Conservation (phyloP, 2,113 vertebrate species). For the Clarias batrachus region DNA sequence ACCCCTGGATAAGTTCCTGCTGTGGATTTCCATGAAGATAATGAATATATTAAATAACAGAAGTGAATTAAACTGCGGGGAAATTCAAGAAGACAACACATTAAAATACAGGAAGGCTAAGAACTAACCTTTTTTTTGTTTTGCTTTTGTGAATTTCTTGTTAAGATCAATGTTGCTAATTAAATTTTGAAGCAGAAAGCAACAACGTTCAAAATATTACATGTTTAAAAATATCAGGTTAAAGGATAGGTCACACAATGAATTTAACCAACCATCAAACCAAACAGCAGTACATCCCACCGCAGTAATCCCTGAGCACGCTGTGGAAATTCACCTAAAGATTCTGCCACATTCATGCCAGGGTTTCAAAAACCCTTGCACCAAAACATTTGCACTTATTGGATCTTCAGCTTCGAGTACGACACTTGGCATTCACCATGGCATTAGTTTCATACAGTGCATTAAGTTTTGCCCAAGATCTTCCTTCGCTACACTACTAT, state of each 20-base stretch:
- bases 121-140: not conserved
- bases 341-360: not conserved
- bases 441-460: too few species aligned
- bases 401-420: too few species aligned
- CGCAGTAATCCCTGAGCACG: not conserved
- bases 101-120: not conserved
- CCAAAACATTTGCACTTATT: too few species aligned
- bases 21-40: not conserved
- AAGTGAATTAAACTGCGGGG: not conserved
- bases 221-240: not conserved
- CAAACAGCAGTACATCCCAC: not conserved
- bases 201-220: not conserved
- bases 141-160: not conserved
- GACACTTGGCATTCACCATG: too few species aligned
- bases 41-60: not conserved
- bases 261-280: not conserved
- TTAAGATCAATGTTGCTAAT: not conserved
- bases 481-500: too few species aligned
- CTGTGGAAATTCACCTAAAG: not conserved
- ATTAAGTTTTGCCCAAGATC: too few species aligned
- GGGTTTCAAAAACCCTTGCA: not conserved
- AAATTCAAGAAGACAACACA: not conserved
- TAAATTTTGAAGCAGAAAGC: not conserved
- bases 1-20: not conserved
- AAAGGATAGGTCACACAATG: not conserved